Percentiles rank a stretch among this genome's conserved stretches.
Conservation (phyloP, 2,113 vertebrate species). For the Eulemur rufifrons region DNA sequence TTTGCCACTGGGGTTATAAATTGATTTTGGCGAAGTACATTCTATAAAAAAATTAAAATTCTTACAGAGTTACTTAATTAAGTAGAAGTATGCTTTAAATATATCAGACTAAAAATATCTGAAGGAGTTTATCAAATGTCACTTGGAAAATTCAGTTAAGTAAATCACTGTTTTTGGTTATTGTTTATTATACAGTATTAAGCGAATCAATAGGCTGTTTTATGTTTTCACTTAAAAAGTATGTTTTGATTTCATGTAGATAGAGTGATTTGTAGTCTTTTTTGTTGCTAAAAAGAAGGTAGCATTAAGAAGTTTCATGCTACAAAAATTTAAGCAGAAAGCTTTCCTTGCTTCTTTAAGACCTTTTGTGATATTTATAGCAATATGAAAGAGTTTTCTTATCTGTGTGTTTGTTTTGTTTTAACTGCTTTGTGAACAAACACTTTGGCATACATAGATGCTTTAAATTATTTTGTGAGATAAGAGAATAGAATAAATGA, state of each 20-base stretch:
- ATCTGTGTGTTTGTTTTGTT: background rate
- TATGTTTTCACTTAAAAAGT: background rate
- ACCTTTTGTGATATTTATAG: background rate
- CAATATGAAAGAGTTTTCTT: background rate
- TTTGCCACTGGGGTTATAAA: background rate
- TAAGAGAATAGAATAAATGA: background rate
- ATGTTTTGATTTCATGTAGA: background rate
- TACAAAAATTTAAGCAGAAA: background rate
- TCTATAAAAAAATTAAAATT: background rate
- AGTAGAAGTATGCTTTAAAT: background rate
- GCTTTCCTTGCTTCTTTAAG: background rate
- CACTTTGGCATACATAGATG: background rate
- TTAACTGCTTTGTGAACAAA: background rate
- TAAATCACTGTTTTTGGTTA: background rate
- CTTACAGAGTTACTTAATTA: background rate
- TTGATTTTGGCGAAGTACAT: background rate
- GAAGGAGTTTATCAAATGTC: background rate
- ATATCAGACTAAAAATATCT: background rate
- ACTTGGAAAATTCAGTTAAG: background rate
- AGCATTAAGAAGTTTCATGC: background rate
- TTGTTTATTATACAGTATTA: background rate
- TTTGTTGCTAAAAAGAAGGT: background rate
- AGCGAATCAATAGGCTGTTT: background rate
- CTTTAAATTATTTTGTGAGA: background rate
- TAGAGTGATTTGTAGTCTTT: background rate